phyloP scores from a whole-genome alignment of 2,888 invertebrate genomes.

The Onchidella celtica region DNA sequence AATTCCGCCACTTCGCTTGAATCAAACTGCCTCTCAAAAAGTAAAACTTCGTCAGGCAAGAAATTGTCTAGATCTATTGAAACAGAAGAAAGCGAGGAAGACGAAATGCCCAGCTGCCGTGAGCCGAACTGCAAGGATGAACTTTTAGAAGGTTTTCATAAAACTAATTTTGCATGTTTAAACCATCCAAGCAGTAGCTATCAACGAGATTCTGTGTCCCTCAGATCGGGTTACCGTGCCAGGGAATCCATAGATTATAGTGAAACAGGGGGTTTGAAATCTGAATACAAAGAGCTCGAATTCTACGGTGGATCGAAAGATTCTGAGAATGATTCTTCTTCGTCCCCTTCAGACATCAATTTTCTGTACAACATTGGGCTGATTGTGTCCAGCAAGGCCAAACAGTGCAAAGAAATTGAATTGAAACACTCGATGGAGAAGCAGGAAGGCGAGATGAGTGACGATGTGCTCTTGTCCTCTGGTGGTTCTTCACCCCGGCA shows the following conservation, averaged over 20 bases:
- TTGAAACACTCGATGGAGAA: not conserved
- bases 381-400: constrained; percentile 32
- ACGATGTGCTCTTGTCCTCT: not conserved
- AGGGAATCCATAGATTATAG: not conserved
- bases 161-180: not conserved
- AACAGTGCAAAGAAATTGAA: not conserved
- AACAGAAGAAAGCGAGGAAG: not conserved
- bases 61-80: not conserved
- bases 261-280: not conserved
- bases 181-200: not conserved
- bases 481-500: not conserved
- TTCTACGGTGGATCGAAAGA: too few species aligned
- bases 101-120: not conserved
- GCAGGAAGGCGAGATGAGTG: not conserved
- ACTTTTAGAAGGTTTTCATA: constrained; percentile 28
- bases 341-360: constrained; percentile 19
- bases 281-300: not conserved
- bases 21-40: not conserved
- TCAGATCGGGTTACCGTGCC: not conserved
- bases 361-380: constrained; percentile 43
- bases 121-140: not conserved
- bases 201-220: not conserved
- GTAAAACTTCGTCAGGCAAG: not conserved
- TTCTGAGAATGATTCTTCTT: not conserved
- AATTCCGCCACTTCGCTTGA: not conserved